Conservation (phyloP, 2,888 invertebrate species). For the Cantharis lateralis region DNA sequence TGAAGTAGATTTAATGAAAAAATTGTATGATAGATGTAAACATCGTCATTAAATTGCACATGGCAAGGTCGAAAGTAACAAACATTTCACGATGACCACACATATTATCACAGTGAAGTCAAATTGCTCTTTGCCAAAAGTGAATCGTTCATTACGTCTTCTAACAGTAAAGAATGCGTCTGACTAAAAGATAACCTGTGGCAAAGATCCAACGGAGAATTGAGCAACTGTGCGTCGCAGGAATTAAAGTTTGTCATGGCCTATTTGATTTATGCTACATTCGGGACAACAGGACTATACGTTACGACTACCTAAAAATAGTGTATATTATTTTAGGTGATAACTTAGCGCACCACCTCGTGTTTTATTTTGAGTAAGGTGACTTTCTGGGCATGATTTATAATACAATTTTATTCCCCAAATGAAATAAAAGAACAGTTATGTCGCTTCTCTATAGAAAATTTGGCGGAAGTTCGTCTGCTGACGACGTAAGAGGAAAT, state of each 20-base stretch:
- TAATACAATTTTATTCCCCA: constrained; percentile 35
- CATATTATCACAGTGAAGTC: constrained; percentile 15
- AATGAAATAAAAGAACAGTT: constrained; percentile 31
- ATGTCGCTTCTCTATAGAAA: constrained; percentile 17
- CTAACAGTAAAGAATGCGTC: constrained; percentile 25
- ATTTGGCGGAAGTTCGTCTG: constrained; percentile 26
- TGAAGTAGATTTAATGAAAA: not conserved
- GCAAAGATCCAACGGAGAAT: constrained; percentile 33
- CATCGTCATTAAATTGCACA: constrained; percentile 7
- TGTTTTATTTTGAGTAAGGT: constrained; percentile 35
- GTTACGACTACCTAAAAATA: constrained; percentile 27
- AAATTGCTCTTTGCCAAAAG: constrained; percentile 13
- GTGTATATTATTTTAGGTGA: constrained; percentile 28
- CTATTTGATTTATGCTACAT: constrained; percentile 40
- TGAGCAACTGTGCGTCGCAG: constrained; percentile 34
- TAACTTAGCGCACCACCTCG: constrained; percentile 15
- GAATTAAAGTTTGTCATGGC: constrained; percentile 40
- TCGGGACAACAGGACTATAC: constrained; percentile 32
- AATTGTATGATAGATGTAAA: not conserved
- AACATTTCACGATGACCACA: constrained; percentile 22
- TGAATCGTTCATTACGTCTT: constrained; percentile 25
- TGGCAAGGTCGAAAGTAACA: constrained; percentile 15
- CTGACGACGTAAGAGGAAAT: constrained; percentile 21
- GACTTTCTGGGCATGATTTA: constrained; percentile 38
- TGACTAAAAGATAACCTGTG: constrained; percentile 29